A percentile compares a stretch with the other conserved stretches of the same genome.
These are phyloP conservation scores for Autographa pulchrina DNA, from an alignment of 2,888 invertebrate genomes.

Conservation along the genomic window DNA sequence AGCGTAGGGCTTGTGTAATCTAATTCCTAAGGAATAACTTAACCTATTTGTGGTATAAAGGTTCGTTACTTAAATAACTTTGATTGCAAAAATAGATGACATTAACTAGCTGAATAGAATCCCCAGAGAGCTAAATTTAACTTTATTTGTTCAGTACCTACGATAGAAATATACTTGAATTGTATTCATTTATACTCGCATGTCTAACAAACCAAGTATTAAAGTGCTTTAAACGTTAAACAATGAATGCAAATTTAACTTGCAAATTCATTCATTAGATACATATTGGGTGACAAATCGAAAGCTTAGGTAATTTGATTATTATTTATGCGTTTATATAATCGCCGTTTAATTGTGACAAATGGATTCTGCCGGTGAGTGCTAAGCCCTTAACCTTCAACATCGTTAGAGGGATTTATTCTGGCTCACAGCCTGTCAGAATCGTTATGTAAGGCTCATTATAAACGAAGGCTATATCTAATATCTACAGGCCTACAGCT, in stretches of 20 bases:
- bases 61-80: neutral
- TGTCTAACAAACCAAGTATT: neutral
- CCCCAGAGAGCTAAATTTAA: neutral
- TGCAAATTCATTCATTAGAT: neutral
- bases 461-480: neutral
- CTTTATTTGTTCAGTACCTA: neutral
- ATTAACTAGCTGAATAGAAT: neutral
- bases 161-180: neutral
- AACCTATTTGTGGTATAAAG: neutral
- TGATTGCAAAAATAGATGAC: neutral
- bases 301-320: neutral
- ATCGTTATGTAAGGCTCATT: neutral
- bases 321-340: neutral
- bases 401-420: conserved; percentile 2
- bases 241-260: neutral
- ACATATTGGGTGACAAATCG: conserved; percentile 1
- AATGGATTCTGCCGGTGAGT: neutral
- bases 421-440: neutral
- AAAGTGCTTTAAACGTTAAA: neutral
- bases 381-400: neutral
- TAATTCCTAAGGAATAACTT: neutral
- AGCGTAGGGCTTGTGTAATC: neutral
- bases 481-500: neutral
- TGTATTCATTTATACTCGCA: neutral
- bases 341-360: neutral